phyloP scores from a whole-genome alignment of 23 tunicate species.

The Halocynthia roretzi region DNA sequence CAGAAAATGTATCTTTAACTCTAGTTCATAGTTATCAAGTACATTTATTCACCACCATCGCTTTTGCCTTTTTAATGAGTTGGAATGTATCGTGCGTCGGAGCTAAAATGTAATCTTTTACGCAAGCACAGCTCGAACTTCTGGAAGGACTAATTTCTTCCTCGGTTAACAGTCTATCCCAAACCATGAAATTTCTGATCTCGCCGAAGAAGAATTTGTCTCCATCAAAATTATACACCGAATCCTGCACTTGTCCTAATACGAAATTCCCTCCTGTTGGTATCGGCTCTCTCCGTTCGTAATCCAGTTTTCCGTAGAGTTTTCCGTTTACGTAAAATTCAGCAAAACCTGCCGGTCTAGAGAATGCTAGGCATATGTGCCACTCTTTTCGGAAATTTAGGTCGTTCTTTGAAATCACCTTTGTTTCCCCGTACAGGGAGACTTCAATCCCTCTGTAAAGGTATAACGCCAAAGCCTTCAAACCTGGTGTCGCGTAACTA shows the following conservation, averaged over 20 bases:
- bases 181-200: neutral
- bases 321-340: neutral
- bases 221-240: neutral
- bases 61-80: neutral
- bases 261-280: neutral
- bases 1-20: no score
- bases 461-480: no score
- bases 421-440: no score
- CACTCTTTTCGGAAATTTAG: neutral
- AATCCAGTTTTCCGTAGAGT: neutral
- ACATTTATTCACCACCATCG: no score
- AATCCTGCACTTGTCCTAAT: neutral
- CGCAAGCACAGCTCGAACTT: conserved; percentile 1
- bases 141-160: neutral
- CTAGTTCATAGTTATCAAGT: no score
- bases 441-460: no score
- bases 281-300: neutral
- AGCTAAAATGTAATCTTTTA: neutral
- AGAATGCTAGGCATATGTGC: neutral
- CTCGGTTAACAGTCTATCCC: neutral
- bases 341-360: neutral
- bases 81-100: neutral
- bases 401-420: no score
- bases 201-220: neutral
- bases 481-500: no score